A percentile compares a stretch with the other conserved stretches of the same genome.
phyloP scores from a whole-genome alignment of 92 coral and sea anemone genomes.

The Porites evermanni region DNA sequence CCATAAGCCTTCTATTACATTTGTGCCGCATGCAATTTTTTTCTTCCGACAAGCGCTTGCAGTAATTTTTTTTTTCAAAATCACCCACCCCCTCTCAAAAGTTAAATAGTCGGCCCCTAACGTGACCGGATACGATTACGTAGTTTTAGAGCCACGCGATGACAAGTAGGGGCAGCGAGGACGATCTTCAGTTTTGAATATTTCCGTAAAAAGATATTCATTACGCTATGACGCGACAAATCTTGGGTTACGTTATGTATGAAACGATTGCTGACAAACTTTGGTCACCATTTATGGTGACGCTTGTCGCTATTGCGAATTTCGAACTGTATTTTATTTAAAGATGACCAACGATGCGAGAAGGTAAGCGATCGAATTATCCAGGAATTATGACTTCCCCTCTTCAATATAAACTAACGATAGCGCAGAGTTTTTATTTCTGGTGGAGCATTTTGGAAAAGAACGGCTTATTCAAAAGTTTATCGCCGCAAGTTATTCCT shows the following conservation, averaged over 20 bases:
- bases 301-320: no score
- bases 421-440: no score
- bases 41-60: no score
- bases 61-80: no score
- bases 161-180: no score
- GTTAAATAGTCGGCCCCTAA: background rate
- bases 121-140: constrained; percentile 14
- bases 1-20: no score
- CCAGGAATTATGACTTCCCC: background rate
- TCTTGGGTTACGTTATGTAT: background rate
- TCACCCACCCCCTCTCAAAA: no score
- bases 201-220: background rate
- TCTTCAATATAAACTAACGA: background rate
- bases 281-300: background rate
- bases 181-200: background rate
- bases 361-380: background rate
- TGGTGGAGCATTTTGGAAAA: no score
- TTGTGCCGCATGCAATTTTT: no score
- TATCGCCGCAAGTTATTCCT: no score
- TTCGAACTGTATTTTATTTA: no score
- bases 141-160: background rate
- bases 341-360: background rate
- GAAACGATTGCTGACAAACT: background rate
- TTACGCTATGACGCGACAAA: background rate
- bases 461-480: no score